Evolutionary conservation across 64 coral and sea anemone genomes (phyloP), one percentile per base, ranked within the genome.

Genomic region (Montipora sp.): DNA sequence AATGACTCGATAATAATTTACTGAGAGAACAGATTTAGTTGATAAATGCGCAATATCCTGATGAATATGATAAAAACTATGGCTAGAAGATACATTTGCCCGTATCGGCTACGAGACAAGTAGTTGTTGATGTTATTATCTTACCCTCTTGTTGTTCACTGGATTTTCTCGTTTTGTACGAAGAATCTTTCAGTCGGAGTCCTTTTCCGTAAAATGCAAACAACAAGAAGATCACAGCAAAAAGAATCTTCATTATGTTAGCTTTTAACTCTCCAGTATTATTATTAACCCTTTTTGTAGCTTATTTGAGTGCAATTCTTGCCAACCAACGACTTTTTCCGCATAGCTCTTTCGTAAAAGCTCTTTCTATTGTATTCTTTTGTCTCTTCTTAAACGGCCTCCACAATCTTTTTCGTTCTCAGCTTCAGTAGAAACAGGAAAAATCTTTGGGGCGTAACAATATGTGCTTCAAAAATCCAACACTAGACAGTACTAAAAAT

Each of bases 401-500:
- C 10, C 1, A 27, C 4, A 5, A 4, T 71, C 5, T 71, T 71
- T 18, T n/a, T 5, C 21, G 20, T 71, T 71, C 4, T 23, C n/a
- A n/a, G 5, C 20, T 23, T 20, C 3, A n/a, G 5, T 22, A 23
- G 68, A 71, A 71, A 71, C 68, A 23, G 68, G 68, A 71, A 71
- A 71, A 71, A 71, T 71, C 68, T 21, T 71, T 71, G 68, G 14
- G n/a, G n/a, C n/a, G n/a, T n/a, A n/a, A n/a, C n/a, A n/a, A n/a
- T n/a, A n/a, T n/a, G n/a, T n/a, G n/a, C n/a, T n/a, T n/a, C n/a
- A n/a, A n/a, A n/a, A n/a, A n/a, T n/a, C n/a, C n/a, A n/a, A n/a
- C n/a, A n/a, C n/a, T n/a, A n/a, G n/a, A n/a, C n/a, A n/a, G n/a
- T n/a, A n/a, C n/a, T n/a, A n/a, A n/a, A n/a, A n/a, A n/a, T n/a